Percentiles rank a stretch among this genome's conserved stretches.
Conservation (phyloP, 2,113 vertebrate genomes). For the Ameiurus melas region DNA sequence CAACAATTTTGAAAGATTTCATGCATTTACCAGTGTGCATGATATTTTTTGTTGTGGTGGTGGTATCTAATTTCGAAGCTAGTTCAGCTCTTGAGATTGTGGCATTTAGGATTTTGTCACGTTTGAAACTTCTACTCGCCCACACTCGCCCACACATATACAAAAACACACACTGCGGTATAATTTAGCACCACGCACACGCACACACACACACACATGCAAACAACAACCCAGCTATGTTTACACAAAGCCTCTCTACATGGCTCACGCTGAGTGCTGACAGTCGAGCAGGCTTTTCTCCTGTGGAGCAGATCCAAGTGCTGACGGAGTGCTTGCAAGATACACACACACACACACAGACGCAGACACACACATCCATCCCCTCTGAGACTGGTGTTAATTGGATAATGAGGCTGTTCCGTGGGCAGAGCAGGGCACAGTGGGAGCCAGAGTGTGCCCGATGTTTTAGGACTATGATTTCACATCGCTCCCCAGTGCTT, state of each 20-base stretch:
- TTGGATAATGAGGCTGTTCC: slow-evolving; percentile 55
- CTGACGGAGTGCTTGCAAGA: slow-evolving; percentile 41
- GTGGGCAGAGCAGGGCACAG: slow-evolving; percentile 17
- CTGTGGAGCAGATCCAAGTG: slow-evolving; percentile 36
- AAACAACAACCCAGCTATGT: slow-evolving; percentile 37
- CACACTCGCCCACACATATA: slow-evolving; percentile 31
- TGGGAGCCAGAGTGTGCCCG: slow-evolving; percentile 40
- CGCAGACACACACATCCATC: slow-evolving; percentile 13
- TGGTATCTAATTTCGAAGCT: slow-evolving; percentile 35
- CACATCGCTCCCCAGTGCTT: neutral
- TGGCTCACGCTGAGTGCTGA: slow-evolving; percentile 40
- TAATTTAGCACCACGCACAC: slow-evolving; percentile 41
- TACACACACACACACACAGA: slow-evolving; percentile 13
- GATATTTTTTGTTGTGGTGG: slow-evolving; percentile 24
- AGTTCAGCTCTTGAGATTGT: slow-evolving; percentile 39
- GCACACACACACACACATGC: slow-evolving; percentile 15
- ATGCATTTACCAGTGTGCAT: slow-evolving; percentile 2
- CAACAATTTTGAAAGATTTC: neutral
- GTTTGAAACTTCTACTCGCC: slow-evolving; percentile 38
- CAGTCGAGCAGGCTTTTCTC: slow-evolving; percentile 36
- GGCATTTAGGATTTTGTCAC: slow-evolving; percentile 48
- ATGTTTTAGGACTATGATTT: slow-evolving; percentile 48
- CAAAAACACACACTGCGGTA: slow-evolving; percentile 25
- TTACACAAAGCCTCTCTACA: slow-evolving; percentile 42
- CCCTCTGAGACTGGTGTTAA: slow-evolving; percentile 34